Evolutionary conservation across 2,113 vertebrate species (phyloP).

Genomic region (Tyrannus savana): DNA sequence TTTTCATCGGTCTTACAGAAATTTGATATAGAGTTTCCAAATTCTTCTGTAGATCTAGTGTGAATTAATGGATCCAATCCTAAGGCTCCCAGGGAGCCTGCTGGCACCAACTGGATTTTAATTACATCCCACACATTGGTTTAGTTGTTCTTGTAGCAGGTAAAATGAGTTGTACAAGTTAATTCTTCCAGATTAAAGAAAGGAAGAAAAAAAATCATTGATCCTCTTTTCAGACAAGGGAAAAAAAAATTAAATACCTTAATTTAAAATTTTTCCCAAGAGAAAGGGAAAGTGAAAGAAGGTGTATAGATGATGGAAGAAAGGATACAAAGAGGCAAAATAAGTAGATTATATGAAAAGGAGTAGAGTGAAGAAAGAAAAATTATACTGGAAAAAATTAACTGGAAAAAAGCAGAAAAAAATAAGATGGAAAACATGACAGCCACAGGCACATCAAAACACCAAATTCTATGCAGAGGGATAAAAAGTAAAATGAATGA

Average conservation of each 20-base stretch:
- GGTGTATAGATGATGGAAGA: background rate
- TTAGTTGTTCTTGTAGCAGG: constrained; percentile 6
- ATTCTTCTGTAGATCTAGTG: constrained; percentile 1
- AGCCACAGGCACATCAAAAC: background rate
- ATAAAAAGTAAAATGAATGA: background rate
- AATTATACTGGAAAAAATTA: background rate
- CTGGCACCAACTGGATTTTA: constrained; percentile 54
- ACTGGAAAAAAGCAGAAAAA: background rate
- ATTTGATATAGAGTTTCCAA: constrained; percentile 21
- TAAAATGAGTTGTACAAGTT: background rate
- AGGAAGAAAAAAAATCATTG: background rate
- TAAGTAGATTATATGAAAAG: background rate
- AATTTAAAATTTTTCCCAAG: background rate
- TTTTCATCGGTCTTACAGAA: background rate
- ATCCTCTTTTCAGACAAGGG: background rate
- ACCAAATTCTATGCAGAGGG: background rate
- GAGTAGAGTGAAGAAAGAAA: background rate
- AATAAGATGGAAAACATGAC: background rate
- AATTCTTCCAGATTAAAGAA: background rate
- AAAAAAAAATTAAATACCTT: background rate
- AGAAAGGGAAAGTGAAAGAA: background rate
- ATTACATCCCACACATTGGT: background rate
- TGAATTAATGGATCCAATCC: constrained; percentile 18
- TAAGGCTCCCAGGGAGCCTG: background rate
- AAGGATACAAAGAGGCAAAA: background rate